phyloP scores from a whole-genome alignment of 2,113 vertebrate species.

The Poeciliopsis turrubarensis region DNA sequence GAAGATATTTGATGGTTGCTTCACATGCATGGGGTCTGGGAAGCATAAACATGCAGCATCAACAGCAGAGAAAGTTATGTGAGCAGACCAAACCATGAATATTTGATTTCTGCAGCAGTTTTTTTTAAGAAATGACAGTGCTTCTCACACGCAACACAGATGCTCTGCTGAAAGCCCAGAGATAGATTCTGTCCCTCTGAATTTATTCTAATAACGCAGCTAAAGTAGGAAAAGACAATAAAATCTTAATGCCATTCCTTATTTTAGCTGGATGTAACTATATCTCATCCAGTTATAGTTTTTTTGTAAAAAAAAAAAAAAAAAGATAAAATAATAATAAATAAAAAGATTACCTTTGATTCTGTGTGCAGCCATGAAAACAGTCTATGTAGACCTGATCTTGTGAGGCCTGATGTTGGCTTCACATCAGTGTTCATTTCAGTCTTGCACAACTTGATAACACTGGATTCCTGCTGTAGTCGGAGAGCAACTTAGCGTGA shows the following conservation, averaged over 20 bases:
- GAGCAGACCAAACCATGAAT: background rate
- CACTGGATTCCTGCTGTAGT: background rate
- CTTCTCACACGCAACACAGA: background rate
- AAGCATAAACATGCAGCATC: background rate
- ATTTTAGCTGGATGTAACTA: background rate
- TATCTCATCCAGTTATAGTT: too few relatives aligned
- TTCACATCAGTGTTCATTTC: background rate
- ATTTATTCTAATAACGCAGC: background rate
- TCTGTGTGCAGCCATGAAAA: background rate
- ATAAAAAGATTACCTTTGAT: background rate
- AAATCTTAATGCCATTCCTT: too few relatives aligned
- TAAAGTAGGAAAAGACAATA: too few relatives aligned
- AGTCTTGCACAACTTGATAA: background rate
- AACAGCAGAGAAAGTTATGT: background rate
- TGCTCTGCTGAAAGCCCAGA: background rate
- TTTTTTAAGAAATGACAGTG: background rate
- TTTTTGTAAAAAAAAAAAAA: background rate
- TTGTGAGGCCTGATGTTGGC: background rate
- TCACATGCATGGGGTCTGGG: too few relatives aligned
- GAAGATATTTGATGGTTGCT: background rate
- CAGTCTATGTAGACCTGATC: background rate
- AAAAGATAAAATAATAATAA: too few relatives aligned
- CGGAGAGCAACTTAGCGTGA: background rate
- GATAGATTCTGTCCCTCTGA: background rate
- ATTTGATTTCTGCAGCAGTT: slow-evolving; percentile 11